phyloP scores from a whole-genome alignment of 2,113 vertebrate species.

The Takifugu flavidus region DNA sequence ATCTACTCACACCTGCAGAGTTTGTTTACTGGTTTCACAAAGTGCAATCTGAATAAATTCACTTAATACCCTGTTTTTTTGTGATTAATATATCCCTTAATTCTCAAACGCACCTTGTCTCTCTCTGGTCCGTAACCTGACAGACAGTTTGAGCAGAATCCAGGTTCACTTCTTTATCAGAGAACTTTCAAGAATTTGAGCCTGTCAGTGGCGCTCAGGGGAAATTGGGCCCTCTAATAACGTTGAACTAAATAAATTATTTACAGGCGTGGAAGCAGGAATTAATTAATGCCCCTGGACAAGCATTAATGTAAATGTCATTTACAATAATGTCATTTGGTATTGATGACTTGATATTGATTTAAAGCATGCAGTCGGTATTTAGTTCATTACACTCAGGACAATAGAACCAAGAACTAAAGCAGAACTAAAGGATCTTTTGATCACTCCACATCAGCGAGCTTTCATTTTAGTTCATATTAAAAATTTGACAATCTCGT shows the following conservation, averaged over 20 bases:
- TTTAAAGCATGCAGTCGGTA: conserved; percentile 1
- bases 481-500: neutral
- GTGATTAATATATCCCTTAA: neutral
- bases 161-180: conserved; percentile 27
- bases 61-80: conserved; percentile 7
- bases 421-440: too few relatives aligned
- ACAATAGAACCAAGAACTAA: too few relatives aligned
- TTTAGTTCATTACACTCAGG: too few relatives aligned
- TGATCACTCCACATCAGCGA: too few relatives aligned
- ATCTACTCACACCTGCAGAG: neutral
- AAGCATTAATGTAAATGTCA: conserved; percentile 21
- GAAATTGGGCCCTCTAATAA: conserved; percentile 54
- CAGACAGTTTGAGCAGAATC: conserved; percentile 9
- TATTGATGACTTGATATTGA: conserved; percentile 20
- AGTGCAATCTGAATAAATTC: conserved; percentile 40
- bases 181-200: conserved; percentile 48
- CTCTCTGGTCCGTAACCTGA: neutral
- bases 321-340: conserved; percentile 29
- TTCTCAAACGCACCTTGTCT: conserved; percentile 13
- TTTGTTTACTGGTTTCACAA: conserved; percentile 1
- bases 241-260: conserved; percentile 24
- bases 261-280: conserved; percentile 25
- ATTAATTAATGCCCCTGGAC: conserved; percentile 42
- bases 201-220: conserved; percentile 41
- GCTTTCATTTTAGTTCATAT: neutral